Percentiles rank a stretch among this genome's conserved stretches.
These are phyloP conservation scores for Neodontobutis hainanensis DNA, from an alignment of 2,113 vertebrate genomes.

Conservation along the genomic window DNA sequence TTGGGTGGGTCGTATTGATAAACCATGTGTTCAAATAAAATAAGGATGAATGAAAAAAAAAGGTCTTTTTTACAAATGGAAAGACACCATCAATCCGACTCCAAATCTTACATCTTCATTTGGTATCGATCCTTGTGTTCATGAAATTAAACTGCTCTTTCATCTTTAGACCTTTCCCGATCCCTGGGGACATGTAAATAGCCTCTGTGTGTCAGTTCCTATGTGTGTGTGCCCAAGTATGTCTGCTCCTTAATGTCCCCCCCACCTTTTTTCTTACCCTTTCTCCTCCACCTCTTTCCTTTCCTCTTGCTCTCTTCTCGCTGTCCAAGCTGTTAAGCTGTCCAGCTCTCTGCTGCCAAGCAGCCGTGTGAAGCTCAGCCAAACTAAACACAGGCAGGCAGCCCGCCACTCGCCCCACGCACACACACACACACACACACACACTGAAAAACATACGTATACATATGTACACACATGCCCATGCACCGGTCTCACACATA, in stretches of 20 bases:
- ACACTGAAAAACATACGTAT: constrained; percentile 38
- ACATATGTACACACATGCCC: constrained; percentile 26
- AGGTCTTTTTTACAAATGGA: constrained; percentile 23
- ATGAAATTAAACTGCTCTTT: constrained; percentile 52
- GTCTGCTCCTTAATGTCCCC: constrained; percentile 62
- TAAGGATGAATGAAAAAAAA: background rate
- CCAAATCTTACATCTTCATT: constrained; percentile 43
- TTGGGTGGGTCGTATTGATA: constrained; percentile 25
- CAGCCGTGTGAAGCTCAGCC: constrained; percentile 89
- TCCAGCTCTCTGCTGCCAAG: constrained; percentile 89
- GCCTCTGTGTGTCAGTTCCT: constrained; percentile 33
- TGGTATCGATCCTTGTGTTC: constrained; percentile 50
- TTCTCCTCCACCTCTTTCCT: constrained; percentile 46
- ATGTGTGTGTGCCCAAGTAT: constrained; percentile 41
- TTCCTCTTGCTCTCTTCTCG: constrained; percentile 73
- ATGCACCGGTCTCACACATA: constrained; percentile 14
- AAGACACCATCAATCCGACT: constrained; percentile 5
- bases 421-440: constrained; percentile 36
- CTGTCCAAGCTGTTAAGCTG: constrained; percentile 82
- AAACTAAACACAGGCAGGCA: constrained; percentile 95
- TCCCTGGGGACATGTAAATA: constrained; percentile 59
- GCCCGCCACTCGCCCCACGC: constrained; percentile 86
- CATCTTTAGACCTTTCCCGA: constrained; percentile 26
- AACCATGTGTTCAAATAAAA: constrained; percentile 26
- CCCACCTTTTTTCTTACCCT: constrained; percentile 57